Percentiles rank a stretch among this genome's conserved stretches.
Conservation (phyloP, 2,113 vertebrate species). For the Pseudopodoces humilis region DNA sequence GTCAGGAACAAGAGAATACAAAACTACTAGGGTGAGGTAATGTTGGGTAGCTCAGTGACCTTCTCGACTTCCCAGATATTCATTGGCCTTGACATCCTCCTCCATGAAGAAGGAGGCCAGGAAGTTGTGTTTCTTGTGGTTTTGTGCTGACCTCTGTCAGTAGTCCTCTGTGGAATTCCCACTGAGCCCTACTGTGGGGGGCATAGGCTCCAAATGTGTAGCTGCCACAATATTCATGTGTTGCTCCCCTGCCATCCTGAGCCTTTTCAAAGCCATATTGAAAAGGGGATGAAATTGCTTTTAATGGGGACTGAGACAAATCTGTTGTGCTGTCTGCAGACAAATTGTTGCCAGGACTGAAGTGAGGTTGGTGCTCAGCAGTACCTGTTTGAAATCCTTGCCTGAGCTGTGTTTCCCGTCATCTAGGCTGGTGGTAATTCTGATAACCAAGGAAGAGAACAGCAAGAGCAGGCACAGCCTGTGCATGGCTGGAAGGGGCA, state of each 20-base stretch:
- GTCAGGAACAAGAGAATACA: background rate
- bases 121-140: background rate
- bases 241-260: background rate
- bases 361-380: background rate
- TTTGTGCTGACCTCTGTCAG: background rate
- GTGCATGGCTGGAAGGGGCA: rapidly evolving
- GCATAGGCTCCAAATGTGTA: background rate
- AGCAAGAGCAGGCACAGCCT: rapidly evolving
- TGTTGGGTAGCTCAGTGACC: background rate
- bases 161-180: background rate
- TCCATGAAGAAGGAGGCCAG: background rate
- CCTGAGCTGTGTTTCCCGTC: background rate
- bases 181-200: background rate
- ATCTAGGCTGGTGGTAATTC: background rate
- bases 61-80: background rate
- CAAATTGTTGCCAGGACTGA: background rate
- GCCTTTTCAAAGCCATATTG: background rate
- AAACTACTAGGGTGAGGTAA: background rate
- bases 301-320: background rate
- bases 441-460: background rate
- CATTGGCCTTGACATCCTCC: background rate
- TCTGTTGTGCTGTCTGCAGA: background rate
- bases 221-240: background rate
- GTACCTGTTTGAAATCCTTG: background rate
- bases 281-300: background rate